Base-by-base conservation (phyloP, 2,797 vertebrate genomes). In the Lates japonicus region DNA sequence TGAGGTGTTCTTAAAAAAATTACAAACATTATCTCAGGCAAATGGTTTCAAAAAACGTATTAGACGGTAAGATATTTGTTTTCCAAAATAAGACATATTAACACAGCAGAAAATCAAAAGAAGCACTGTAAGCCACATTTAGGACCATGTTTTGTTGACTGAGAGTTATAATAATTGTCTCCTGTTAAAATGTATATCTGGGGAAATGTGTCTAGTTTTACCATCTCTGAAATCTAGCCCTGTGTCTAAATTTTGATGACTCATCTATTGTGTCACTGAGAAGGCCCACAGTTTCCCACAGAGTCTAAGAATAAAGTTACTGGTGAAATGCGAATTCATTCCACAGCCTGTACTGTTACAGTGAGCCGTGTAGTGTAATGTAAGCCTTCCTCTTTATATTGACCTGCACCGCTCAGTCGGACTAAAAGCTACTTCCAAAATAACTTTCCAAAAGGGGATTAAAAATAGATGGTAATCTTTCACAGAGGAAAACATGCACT, bases 391-490 rank as follows among this genome's bases (percentile, higher is more conserved):
- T 86, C 77, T 74, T 57, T 54, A 64, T 83, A 82, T 81, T 82
- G 87, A 88, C 86, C 87, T 48, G 70, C 25, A 6, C 29, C 11
- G 39, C 41, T 31, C 67, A 49, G 25, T 75, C 46, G 16, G 44
- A 76, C 81, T 80, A 46, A 79, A 77, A 85, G 71, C 80, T 39
- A 48, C 75, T 62, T 88, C 78, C 63, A 80, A 87, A 90, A 87
- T 79, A 87, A 78, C 58, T 85, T 75, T 76, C 61, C 58, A 52
- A 80, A 76, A 86, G 63, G 16, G 73, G 74, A 80, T 82, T 82
- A 79, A 87, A 87, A 86, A 86, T 77, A 87, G 79, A 87, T 84
- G 37, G 48, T 69, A 52, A 78, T 80, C 70, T 81, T 79, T 77
- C 51, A 70, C 69, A 41, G 61, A 76, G 41, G 65, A 63, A 86